Percentiles rank a stretch among this genome's conserved stretches.
Evolutionary conservation across 2,888 invertebrate species (phyloP).

Genomic region (Drosophila suboccidentalis): DNA sequence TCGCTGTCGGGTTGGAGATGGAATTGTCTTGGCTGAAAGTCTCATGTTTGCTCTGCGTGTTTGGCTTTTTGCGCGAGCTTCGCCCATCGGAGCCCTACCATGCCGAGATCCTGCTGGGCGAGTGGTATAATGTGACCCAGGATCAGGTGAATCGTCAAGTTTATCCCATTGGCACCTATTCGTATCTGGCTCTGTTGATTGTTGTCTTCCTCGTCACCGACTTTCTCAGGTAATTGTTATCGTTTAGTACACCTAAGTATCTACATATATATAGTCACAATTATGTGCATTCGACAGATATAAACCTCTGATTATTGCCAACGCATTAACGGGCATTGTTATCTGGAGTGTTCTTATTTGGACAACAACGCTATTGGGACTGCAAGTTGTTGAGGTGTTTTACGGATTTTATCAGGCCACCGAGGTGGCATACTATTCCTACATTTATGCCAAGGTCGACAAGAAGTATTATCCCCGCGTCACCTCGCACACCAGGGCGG

Average conservation of each 20-base stretch:
- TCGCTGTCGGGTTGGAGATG: constrained; percentile 25
- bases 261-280: background rate
- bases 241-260: background rate
- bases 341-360: constrained; percentile 92
- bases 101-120: constrained; percentile 91
- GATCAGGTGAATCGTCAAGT: constrained; percentile 87
- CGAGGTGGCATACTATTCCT: constrained; percentile 97
- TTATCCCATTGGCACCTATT: constrained; percentile 95
- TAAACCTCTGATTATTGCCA: constrained; percentile 94
- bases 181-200: constrained; percentile 91
- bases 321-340: constrained; percentile 89
- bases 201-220: constrained; percentile 94
- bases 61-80: constrained; percentile 93
- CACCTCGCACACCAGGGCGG: constrained; percentile 90
- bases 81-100: constrained; percentile 94
- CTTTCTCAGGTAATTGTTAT: constrained; percentile 86
- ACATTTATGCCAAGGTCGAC: constrained; percentile 95
- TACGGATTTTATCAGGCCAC: constrained; percentile 95
- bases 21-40: constrained; percentile 88
- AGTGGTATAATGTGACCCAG: constrained; percentile 91
- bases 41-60: constrained; percentile 90
- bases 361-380: constrained; percentile 89
- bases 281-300: constrained; percentile 86
- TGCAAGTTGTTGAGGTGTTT: constrained; percentile 90
- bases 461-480: constrained; percentile 90